Conservation (phyloP, 2,797 vertebrate species). For the Crypturellus tataupa region DNA sequence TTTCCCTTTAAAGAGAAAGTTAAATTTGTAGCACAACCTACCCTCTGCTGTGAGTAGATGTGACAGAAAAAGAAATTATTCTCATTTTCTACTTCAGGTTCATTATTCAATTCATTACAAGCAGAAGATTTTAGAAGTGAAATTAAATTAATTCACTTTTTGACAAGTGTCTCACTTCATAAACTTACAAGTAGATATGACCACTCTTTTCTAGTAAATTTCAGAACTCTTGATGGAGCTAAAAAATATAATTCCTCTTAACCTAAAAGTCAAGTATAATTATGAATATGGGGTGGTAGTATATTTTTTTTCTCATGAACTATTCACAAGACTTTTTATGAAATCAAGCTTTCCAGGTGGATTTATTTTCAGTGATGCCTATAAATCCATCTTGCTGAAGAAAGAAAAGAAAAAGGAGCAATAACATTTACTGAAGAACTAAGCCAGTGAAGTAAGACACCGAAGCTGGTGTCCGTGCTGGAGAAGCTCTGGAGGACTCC, state of each 20-base stretch:
- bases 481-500: neutral
- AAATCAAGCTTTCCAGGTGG: neutral
- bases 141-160: slow-evolving; percentile 8
- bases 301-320: neutral
- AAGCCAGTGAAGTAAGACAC: too few species aligned
- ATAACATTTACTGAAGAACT: neutral
- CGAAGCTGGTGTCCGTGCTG: neutral
- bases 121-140: neutral
- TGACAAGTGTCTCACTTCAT: neutral
- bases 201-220: neutral
- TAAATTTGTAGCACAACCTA: neutral
- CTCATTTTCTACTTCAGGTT: slow-evolving; percentile 6
- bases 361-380: neutral
- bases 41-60: neutral
- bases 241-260: neutral
- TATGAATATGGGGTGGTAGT: neutral
- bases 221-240: neutral
- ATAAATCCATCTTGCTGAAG: neutral
- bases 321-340: neutral
- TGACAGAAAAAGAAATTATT: slow-evolving; percentile 5
- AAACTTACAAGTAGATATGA: neutral
- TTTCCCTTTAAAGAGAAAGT: slow-evolving; percentile 22
- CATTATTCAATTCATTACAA: slow-evolving; percentile 11
- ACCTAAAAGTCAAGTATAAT: neutral
- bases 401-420: neutral